Percentiles rank a stretch among this genome's conserved stretches.
phyloP scores from a whole-genome alignment of 1,140 invertebrate species.

The Luehdorfia chinensis region DNA sequence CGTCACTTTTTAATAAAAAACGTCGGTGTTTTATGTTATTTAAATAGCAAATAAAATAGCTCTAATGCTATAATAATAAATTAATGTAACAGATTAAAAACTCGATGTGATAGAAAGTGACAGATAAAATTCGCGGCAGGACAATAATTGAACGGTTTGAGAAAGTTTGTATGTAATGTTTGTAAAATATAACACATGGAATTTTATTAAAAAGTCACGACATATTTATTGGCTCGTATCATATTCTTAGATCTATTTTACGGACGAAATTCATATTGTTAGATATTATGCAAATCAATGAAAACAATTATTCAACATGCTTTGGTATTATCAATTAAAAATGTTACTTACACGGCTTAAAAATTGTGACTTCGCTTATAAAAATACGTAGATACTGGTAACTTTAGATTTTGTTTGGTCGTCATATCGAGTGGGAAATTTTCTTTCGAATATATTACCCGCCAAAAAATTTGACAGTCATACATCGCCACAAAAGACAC shows the following conservation, averaged over 20 bases:
- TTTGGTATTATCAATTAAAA: not conserved
- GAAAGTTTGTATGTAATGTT: not conserved
- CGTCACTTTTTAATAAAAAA: conserved; percentile 31
- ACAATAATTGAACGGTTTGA: not conserved
- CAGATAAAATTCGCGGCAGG: not conserved
- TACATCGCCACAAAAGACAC: conserved; percentile 15
- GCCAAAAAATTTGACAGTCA: conserved; percentile 17
- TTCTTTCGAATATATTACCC: conserved; percentile 17
- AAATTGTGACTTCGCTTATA: conserved; percentile 18
- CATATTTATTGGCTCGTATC: conserved; percentile 14
- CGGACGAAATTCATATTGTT: conserved; percentile 46
- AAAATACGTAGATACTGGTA: conserved; percentile 32
- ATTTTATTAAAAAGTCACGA: conserved; percentile 18
- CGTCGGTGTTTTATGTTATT: not conserved
- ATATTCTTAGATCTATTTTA: conserved; percentile 30
- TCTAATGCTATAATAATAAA: not conserved
- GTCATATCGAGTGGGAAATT: conserved; percentile 24
- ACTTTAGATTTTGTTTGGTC: conserved; percentile 38
- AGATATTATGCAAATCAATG: conserved; percentile 16
- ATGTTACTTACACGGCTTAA: conserved; percentile 5
- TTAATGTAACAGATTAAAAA: not conserved
- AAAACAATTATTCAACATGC: conserved; percentile 14
- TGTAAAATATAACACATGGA: conserved; percentile 6
- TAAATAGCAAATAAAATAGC: conserved; percentile 13
- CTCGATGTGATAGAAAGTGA: conserved; percentile 3